These are phyloP conservation scores for Oriolus oriolus DNA, from an alignment of 2,113 vertebrate species.

Conservation along the genomic window DNA sequence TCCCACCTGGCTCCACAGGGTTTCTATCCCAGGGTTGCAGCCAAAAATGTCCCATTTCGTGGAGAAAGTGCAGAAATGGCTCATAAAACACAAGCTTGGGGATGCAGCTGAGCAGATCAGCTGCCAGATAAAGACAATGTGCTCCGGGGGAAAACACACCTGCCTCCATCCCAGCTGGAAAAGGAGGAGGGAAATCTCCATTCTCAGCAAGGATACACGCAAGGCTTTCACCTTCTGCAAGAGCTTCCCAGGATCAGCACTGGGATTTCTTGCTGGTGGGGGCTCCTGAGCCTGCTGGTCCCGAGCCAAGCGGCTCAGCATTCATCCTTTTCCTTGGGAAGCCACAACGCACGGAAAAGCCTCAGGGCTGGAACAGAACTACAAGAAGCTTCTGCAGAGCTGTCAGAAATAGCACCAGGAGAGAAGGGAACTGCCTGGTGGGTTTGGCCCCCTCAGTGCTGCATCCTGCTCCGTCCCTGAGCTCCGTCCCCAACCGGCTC, in stretches of 20 bases:
- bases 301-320: not conserved
- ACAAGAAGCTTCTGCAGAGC: not conserved
- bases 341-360: not conserved
- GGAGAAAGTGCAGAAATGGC: constrained; percentile 14
- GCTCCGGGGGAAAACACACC: not conserved
- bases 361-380: not conserved
- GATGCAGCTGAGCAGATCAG: not conserved
- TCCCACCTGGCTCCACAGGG: not conserved
- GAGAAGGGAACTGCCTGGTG: not conserved
- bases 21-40: not conserved
- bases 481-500: not conserved
- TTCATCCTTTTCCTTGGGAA: not conserved
- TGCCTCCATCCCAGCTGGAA: not conserved
- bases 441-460: not conserved
- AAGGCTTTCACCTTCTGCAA: not conserved
- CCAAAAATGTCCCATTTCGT: not conserved
- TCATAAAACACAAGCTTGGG: constrained; percentile 16
- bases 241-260: not conserved
- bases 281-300: not conserved
- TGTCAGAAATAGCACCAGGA: not conserved
- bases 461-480: not conserved
- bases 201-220: not conserved
- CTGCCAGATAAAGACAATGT: not conserved
- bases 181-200: not conserved
- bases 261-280: not conserved